Evolutionary conservation across 2,113 vertebrate species (phyloP).

Genomic region (Artemisiospiza belli): DNA sequence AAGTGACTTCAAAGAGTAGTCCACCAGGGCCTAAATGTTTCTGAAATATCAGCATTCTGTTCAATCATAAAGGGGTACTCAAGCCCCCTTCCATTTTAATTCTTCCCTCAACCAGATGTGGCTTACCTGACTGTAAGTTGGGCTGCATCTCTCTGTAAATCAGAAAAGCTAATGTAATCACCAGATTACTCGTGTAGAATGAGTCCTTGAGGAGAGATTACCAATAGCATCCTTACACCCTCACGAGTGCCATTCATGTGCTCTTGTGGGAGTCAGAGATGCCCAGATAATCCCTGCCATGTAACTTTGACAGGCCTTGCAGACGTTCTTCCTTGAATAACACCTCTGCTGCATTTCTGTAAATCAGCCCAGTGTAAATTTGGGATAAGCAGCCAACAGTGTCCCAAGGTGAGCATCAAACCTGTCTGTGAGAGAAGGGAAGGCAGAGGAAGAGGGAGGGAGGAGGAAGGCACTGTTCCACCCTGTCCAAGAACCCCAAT

Average conservation of each 20-base stretch:
- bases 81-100: not conserved
- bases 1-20: not conserved
- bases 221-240: not conserved
- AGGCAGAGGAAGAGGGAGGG: not conserved
- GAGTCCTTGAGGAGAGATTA: not conserved
- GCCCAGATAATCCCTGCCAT: not conserved
- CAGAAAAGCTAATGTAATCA: not conserved
- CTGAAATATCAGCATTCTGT: not conserved
- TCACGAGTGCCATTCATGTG: not conserved
- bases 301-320: not conserved
- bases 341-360: not conserved
- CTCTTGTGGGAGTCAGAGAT: not conserved
- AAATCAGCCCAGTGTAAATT: not conserved
- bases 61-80: not conserved
- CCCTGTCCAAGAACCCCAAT: not conserved
- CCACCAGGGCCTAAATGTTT: not conserved
- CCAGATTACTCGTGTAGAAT: not conserved
- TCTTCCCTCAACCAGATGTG: not conserved
- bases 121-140: not conserved
- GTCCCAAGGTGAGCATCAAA: not conserved
- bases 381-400: not conserved
- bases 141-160: not conserved
- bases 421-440: not conserved
- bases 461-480: not conserved
- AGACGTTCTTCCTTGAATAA: not conserved